Base-by-base conservation (phyloP, 2,888 invertebrate species). In the Acanthacorydalis orientalis region DNA sequence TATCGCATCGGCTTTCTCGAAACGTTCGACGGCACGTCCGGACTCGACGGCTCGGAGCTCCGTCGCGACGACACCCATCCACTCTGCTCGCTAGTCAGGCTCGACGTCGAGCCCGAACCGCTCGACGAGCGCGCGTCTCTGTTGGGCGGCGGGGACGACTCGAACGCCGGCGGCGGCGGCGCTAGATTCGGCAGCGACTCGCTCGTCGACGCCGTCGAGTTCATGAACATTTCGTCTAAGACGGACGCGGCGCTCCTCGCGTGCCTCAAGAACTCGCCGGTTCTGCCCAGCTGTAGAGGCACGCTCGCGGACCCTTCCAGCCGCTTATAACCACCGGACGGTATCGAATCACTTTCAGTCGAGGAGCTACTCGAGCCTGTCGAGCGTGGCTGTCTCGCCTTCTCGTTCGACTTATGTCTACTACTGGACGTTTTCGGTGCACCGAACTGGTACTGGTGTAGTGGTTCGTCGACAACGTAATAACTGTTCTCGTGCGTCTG, bases 61-160 rank as follows among this genome's bases (percentile, higher is more conserved):
- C 76, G 70, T 41, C 81, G 77, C 56, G 85, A 87, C 32, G 86
- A 86, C 1, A 88, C 86, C 87, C 88, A 89, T 1, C 88, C 88
- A 58, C 87, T 87, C 63, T 85, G 83, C 63, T 88, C 88, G 57
- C 86, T 87, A 6, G 73, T 69, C 50, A 82, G 65, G 49, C 78
- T 78, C 12, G 80, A 77, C 0, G 80, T 78, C 8, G 79, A 78
- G 54, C 68, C 72, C 48, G 73, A 74, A 46, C 56, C 57, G 43
- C 57, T 59, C 12, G 48, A 16, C 14, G 44, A 31, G 63, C 15
- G 62, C 63, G 51, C 62, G 62, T 3, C 62, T 63, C n/a, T 62
- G 64, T 46, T 61, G 63, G n/a, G 39, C 15, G 44, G 15, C 15
- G 35, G 42, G 1, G 37, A 43, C 15, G 37, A 47, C 11, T 43